These are phyloP conservation scores for Micromys minutus DNA, from an alignment of 2,113 vertebrate genomes.

Conservation along the genomic window DNA sequence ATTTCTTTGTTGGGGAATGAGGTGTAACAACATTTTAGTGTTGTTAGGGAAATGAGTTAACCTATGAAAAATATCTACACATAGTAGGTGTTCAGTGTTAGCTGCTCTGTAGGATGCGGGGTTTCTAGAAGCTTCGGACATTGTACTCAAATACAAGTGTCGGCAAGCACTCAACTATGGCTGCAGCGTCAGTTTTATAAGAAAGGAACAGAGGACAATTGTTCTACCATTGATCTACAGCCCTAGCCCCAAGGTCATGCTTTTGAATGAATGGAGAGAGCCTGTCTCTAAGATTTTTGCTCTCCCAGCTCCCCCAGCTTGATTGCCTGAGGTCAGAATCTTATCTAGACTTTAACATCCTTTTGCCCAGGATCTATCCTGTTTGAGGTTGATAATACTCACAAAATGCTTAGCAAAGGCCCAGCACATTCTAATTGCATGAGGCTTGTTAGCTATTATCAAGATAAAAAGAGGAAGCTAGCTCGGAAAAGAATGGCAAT, in stretches of 20 bases:
- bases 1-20: not conserved
- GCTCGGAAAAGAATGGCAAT: constrained; percentile 65
- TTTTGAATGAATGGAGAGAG: not conserved
- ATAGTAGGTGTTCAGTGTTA: not conserved
- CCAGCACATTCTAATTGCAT: constrained; percentile 26
- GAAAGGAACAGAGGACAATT: no score
- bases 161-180: not conserved
- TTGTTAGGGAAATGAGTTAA: not conserved
- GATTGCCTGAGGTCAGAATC: constrained; percentile 29
- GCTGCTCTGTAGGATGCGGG: not conserved
- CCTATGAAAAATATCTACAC: not conserved
- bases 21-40: not conserved
- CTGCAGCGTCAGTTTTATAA: not conserved
- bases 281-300: not conserved
- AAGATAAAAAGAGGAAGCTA: constrained; percentile 63
- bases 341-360: constrained; percentile 10
- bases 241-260: not conserved
- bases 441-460: constrained; percentile 53
- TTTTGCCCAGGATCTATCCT: constrained; percentile 14
- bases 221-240: not conserved
- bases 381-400: constrained; percentile 62
- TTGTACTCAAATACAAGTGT: not conserved
- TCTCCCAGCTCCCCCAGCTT: not conserved
- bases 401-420: constrained; percentile 53
- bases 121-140: not conserved